These are phyloP conservation scores for Mionectes macconnelli DNA, from an alignment of 2,113 vertebrate genomes.

Conservation along the genomic window DNA sequence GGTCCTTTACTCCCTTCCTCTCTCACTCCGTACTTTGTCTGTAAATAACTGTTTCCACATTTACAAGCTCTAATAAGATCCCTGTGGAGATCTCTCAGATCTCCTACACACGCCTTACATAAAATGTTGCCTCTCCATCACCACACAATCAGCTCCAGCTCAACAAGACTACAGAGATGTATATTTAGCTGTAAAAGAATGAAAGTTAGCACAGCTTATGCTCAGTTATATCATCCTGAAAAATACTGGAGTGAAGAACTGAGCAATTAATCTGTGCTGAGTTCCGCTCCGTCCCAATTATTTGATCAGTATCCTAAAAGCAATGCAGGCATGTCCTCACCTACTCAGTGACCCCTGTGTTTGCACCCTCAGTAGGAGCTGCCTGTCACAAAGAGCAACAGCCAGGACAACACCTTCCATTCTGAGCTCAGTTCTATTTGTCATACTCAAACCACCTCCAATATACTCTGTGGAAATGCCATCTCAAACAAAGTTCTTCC, in stretches of 20 bases:
- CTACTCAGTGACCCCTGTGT: background rate
- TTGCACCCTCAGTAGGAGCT: background rate
- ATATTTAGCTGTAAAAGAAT: conserved; percentile 51
- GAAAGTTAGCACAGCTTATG: conserved; percentile 19
- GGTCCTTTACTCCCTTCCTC: background rate
- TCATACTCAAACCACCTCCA: background rate
- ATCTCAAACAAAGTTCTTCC: fast-evolving
- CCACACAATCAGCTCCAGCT: conserved; percentile 23
- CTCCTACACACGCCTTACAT: conserved; percentile 49
- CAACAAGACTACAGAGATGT: background rate
- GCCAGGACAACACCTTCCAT: background rate
- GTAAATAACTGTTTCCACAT: background rate
- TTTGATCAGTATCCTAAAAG: background rate
- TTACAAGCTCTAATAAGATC: background rate
- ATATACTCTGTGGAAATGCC: fast-evolving
- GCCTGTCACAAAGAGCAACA: background rate
- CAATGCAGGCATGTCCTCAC: background rate
- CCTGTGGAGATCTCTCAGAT: conserved; percentile 19
- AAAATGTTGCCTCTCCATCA: conserved; percentile 20
- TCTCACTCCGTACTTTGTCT: background rate
- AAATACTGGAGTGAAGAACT: background rate
- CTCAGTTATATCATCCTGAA: conserved; percentile 4
- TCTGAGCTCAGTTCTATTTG: background rate
- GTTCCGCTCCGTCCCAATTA: background rate
- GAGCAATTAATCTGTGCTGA: background rate